Evolutionary conservation across 1,140 invertebrate genomes (phyloP).

Genomic region (Trichonephila inaurata): DNA sequence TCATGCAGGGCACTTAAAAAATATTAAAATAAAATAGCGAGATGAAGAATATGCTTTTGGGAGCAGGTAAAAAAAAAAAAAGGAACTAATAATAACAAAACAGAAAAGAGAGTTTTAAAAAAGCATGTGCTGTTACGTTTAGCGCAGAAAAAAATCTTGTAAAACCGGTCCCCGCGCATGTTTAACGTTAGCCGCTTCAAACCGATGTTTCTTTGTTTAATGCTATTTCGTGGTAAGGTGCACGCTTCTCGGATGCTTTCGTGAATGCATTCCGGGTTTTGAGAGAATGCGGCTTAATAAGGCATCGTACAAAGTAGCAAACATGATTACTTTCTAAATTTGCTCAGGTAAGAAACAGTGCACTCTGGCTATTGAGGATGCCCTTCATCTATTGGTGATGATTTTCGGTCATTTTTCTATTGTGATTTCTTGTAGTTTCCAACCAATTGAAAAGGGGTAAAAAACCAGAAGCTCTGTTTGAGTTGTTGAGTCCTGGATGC

Average conservation of each 20-base stretch:
- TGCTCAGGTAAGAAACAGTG: neutral
- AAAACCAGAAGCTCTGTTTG: neutral
- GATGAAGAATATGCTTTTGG: slow-evolving; percentile 9
- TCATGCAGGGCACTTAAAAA: slow-evolving; percentile 49
- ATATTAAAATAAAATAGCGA: slow-evolving; percentile 73
- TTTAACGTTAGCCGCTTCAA: slow-evolving; percentile 46
- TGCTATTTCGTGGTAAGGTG: slow-evolving; percentile 33
- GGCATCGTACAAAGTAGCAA: slow-evolving; percentile 21
- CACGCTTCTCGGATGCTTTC: neutral
- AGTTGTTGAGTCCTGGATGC: slow-evolving; percentile 1
- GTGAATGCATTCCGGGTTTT: slow-evolving; percentile 15
- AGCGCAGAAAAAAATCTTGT: slow-evolving; percentile 35
- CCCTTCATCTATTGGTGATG: neutral
- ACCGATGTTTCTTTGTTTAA: slow-evolving; percentile 48
- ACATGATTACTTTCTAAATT: slow-evolving; percentile 27
- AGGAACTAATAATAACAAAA: neutral
- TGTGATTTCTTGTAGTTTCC: neutral
- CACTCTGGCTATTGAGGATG: neutral
- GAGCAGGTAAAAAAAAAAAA: neutral
- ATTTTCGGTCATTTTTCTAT: slow-evolving; percentile 1
- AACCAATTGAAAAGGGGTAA: neutral
- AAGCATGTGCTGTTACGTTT: slow-evolving; percentile 44
- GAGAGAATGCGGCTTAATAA: neutral
- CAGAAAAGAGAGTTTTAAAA: neutral
- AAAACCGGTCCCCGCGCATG: slow-evolving; percentile 51